Base-by-base conservation (phyloP, 1,140 invertebrate species). In the Panulirus ornatus region DNA sequence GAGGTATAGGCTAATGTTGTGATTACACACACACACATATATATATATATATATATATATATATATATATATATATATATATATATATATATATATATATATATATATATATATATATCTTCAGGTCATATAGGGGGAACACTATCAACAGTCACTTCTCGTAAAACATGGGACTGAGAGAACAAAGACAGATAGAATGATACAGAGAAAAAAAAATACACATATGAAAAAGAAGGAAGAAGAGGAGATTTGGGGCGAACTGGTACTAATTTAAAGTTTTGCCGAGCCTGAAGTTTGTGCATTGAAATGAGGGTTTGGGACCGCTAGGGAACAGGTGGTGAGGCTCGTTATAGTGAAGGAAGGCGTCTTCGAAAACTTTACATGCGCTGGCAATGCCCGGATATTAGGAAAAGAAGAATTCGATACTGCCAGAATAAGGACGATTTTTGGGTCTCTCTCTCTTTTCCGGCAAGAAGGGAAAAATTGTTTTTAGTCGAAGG, bases 191-290 rank as follows among this genome's bases (percentile, higher is more conserved):
- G 5, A n/a, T 51, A 51, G 78, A 44, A 3, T 9, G 30, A 44
- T 51, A 47, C 8, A 36, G 8, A 76, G 73, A 14, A 38, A 47
- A 11, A 47, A 8, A 44, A 22, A 42, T 79, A 79, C n/a, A 2
- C 42, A 44, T 79, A 79, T 79, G 27, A 47, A 63, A 36, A 36
- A 47, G 36, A 19, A 82, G 0, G 44, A 44, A 38, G 9, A 75
- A 40, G 27, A 70, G 36, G 34, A 42, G 47, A 44, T 58, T 30
- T 30, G 38, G 78, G 44, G 66, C 27, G 78, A 89, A 89, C 79
- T 83, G 63, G 87, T 51, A 89, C 87, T 89, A 89, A 89, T 89
- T 89, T 89, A 89, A 89, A 89, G 87, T 89, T 89, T 89, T 83
- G 71, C 87, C 63, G 19, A 22, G 42, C 63, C 42, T 73, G 58